A percentile compares a stretch with the other conserved stretches of the same genome.
phyloP scores from a whole-genome alignment of 2,797 vertebrate species.

The Micrastur ruficollis region DNA sequence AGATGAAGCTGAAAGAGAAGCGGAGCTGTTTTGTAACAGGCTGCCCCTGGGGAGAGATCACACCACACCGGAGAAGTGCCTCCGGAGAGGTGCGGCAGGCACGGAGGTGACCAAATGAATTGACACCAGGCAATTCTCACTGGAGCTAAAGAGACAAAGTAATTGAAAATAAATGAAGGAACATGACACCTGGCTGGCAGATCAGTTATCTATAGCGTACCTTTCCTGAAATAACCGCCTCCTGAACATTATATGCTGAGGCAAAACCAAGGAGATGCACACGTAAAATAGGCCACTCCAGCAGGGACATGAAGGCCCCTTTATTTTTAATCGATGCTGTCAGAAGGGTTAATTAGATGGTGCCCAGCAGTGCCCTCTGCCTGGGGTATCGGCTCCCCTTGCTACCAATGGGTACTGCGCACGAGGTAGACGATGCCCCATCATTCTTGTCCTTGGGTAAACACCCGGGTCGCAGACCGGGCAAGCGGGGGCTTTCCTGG shows the following conservation, averaged over 20 bases:
- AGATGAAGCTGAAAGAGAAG: neutral
- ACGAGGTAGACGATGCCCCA: neutral
- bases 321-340: conserved; percentile 51
- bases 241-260: neutral
- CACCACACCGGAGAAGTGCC: neutral
- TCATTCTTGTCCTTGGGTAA: neutral
- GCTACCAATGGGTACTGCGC: fast-evolving
- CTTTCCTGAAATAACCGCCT: conserved; percentile 66
- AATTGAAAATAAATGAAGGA: conserved; percentile 70
- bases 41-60: neutral
- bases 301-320: conserved; percentile 56
- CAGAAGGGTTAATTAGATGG: conserved; percentile 62
- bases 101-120: conserved; percentile 35
- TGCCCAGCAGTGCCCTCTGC: neutral
- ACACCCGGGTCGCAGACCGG: fast-evolving
- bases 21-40: conserved; percentile 34
- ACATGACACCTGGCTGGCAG: conserved; percentile 56
- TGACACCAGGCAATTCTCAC: conserved; percentile 23
- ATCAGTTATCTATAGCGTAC: conserved; percentile 66
- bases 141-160: neutral
- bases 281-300: conserved; percentile 60
- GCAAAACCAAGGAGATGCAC: conserved; percentile 30
- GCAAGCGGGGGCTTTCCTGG: neutral
- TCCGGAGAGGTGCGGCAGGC: neutral
- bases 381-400: neutral